A percentile compares a stretch with the other conserved stretches of the same genome.
Evolutionary conservation across 1,140 invertebrate genomes (phyloP).

Genomic region (Drosophila insularis): DNA sequence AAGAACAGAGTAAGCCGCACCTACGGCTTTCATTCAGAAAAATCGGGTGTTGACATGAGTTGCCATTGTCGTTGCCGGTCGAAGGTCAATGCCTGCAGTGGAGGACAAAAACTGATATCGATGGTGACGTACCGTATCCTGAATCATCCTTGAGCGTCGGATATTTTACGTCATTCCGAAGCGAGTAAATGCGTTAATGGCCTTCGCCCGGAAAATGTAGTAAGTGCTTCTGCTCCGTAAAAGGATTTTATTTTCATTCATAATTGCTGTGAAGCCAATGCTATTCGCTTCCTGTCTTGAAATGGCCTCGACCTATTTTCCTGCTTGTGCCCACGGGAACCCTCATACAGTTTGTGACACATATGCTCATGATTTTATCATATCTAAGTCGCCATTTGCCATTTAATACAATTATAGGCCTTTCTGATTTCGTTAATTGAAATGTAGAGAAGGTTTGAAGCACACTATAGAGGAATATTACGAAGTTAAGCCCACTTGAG

Average conservation of each 20-base stretch:
- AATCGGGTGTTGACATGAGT: conserved; percentile 11
- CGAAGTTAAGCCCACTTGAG: too few species aligned
- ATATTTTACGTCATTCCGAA: conserved; percentile 46
- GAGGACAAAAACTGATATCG: conserved; percentile 45
- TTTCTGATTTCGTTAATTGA: conserved; percentile 2
- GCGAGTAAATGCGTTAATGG: conserved; percentile 28
- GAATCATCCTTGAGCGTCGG: conserved; percentile 61
- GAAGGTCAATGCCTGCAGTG: conserved; percentile 69
- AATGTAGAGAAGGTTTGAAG: too few species aligned
- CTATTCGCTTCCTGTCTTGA: conserved; percentile 22
- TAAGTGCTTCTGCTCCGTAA: conserved; percentile 27
- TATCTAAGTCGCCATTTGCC: conserved; percentile 9
- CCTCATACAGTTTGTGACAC: conserved; percentile 20
- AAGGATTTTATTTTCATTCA: conserved; percentile 66
- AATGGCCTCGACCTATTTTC: conserved; percentile 59
- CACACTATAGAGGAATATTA: too few species aligned
- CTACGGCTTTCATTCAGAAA: conserved; percentile 64
- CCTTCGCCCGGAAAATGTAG: conserved; percentile 40
- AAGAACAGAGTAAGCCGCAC: too few species aligned
- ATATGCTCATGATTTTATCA: conserved; percentile 27
- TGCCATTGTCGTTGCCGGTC: conserved; percentile 21
- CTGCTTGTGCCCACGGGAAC: conserved; percentile 47
- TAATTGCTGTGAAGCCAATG: conserved; percentile 59
- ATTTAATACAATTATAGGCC: conserved; percentile 40
- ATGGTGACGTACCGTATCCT: conserved; percentile 61